Percentiles rank a stretch among this genome's conserved stretches.
Evolutionary conservation across 2,113 vertebrate species (phyloP).

Genomic region (Callopanchax toddi): DNA sequence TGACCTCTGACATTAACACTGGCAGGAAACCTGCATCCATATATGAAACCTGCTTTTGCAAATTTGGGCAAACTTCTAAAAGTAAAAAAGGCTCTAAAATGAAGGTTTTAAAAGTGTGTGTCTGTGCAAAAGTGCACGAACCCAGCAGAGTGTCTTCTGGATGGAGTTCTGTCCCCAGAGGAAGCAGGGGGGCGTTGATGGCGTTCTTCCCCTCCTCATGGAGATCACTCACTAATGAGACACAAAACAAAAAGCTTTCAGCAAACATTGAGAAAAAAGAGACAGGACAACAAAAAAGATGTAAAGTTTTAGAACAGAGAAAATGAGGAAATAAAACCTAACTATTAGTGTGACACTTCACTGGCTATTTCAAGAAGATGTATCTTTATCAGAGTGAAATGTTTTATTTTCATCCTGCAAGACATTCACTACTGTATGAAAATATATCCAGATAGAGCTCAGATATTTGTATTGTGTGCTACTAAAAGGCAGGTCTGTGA

Average conservation of each 20-base stretch:
- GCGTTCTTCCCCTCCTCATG: constrained; percentile 96
- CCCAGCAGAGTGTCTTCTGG: constrained; percentile 91
- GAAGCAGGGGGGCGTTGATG: constrained; percentile 89
- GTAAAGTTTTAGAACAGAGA: too few species aligned
- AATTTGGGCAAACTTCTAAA: background rate
- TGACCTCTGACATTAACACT: constrained; percentile 11
- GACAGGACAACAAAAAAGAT: too few species aligned
- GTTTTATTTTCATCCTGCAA: too few species aligned
- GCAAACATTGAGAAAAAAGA: background rate
- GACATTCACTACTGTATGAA: too few species aligned
- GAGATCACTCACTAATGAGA: constrained; percentile 89
- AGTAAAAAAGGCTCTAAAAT: too few species aligned
- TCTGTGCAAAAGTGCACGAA: constrained; percentile 57
- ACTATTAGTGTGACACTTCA: too few species aligned
- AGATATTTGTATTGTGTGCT: too few species aligned
- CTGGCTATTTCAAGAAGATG: too few species aligned
- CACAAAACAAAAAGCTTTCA: background rate
- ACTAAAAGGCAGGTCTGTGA: too few species aligned
- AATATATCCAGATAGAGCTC: too few species aligned
- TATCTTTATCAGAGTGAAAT: too few species aligned
- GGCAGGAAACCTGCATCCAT: background rate
- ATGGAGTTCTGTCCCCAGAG: constrained; percentile 81
- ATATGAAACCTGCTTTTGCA: background rate
- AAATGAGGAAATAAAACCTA: too few species aligned
- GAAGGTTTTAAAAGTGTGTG: background rate